A percentile compares a stretch with the other conserved stretches of the same genome.
Conservation (phyloP, 2,888 invertebrate species). For the Calameuta filiformis region DNA sequence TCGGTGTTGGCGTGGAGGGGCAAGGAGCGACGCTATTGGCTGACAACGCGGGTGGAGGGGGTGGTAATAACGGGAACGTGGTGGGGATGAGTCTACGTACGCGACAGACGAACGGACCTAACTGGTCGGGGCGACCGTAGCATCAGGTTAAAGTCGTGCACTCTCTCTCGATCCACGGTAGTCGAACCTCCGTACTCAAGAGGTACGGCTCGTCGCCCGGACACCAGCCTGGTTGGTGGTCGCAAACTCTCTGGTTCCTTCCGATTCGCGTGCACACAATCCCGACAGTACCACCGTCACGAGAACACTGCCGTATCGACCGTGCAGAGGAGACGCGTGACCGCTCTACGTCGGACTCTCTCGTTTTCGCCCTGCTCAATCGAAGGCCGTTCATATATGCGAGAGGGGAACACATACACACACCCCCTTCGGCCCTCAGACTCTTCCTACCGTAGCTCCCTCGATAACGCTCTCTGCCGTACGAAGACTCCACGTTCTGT, state of each 20-base stretch:
- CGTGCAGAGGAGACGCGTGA: constrained; percentile 24
- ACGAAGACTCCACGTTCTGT: too few relatives aligned
- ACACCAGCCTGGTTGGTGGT: background rate
- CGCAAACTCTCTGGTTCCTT: constrained; percentile 18
- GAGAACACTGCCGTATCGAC: constrained; percentile 39
- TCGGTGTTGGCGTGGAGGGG: too few relatives aligned
- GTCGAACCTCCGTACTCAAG: constrained; percentile 25
- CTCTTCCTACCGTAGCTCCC: too few relatives aligned
- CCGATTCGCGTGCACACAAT: constrained; percentile 14
- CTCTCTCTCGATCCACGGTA: background rate
- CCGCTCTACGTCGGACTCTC: too few relatives aligned
- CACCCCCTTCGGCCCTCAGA: too few relatives aligned
- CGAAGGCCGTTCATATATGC: too few relatives aligned
- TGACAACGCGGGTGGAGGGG: too few relatives aligned
- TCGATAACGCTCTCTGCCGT: too few relatives aligned
- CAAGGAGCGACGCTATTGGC: too few relatives aligned
- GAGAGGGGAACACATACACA: too few relatives aligned
- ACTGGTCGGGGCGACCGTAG: constrained; percentile 35
- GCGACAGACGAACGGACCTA: constrained; percentile 30
- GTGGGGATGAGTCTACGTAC: background rate
- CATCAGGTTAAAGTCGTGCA: background rate
- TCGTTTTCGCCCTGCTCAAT: too few relatives aligned
- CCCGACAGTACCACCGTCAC: constrained; percentile 8
- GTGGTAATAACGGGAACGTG: too few relatives aligned
- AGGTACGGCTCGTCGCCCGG: constrained; percentile 28